phyloP scores from a whole-genome alignment of 2,888 invertebrate genomes.

The Harmothoe impar region DNA sequence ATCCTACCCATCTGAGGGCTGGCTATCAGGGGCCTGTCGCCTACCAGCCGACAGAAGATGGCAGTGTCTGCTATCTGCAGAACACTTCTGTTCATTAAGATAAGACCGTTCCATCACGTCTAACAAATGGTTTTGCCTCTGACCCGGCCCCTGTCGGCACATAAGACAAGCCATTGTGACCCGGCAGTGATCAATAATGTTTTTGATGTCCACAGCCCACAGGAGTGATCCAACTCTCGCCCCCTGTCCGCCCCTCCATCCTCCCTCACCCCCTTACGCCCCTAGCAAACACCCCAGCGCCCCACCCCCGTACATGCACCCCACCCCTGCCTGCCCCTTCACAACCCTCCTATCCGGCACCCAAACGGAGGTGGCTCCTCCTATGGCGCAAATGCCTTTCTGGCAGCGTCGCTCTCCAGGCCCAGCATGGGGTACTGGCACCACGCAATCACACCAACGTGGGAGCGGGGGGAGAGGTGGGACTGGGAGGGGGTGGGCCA shows the following conservation, averaged over 20 bases:
- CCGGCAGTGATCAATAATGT: constrained; percentile 48
- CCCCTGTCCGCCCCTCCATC: constrained; percentile 33
- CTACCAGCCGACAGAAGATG: constrained; percentile 46
- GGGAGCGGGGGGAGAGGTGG: too few species aligned
- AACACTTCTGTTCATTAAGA: constrained; percentile 61
- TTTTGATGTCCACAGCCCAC: constrained; percentile 38
- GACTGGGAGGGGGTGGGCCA: not conserved
- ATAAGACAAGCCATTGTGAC: constrained; percentile 55
- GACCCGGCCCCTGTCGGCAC: constrained; percentile 44
- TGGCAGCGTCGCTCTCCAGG: not conserved
- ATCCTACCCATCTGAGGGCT: not conserved
- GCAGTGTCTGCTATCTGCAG: constrained; percentile 31
- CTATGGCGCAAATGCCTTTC: constrained; percentile 18
- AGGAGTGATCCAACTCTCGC: constrained; percentile 22
- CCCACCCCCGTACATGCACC: not conserved
- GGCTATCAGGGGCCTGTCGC: not conserved
- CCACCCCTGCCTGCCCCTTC: not conserved
- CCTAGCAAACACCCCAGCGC: not conserved
- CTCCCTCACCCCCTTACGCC: not conserved
- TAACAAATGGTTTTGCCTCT: constrained; percentile 54
- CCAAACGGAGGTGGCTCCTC: not conserved
- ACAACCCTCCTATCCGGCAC: not conserved
- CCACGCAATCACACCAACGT: not conserved
- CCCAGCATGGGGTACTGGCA: not conserved
- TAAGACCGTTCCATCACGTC: constrained; percentile 59